phyloP scores from a whole-genome alignment of 2,113 vertebrate species.

The Leptosomus discolor region DNA sequence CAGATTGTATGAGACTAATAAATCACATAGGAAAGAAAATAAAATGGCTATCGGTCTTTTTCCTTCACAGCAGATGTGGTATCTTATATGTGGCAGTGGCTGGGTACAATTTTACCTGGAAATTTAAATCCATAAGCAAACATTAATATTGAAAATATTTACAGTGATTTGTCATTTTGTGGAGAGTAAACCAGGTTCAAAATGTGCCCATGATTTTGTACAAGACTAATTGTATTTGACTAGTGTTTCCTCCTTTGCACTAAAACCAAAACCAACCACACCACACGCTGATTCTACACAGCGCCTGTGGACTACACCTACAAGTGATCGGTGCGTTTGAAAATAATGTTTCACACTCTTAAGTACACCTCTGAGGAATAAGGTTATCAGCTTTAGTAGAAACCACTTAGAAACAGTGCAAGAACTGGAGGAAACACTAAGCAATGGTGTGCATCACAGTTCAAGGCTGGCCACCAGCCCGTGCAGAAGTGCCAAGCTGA shows the following conservation, averaged over 20 bases:
- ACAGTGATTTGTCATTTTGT: background rate
- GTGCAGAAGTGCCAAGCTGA: background rate
- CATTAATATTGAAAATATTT: background rate
- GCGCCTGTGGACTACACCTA: background rate
- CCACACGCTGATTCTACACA: background rate
- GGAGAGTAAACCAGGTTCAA: background rate
- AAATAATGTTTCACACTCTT: background rate
- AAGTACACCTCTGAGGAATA: background rate
- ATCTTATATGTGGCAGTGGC: background rate
- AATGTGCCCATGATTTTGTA: background rate
- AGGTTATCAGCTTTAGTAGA: background rate
- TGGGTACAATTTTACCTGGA: background rate
- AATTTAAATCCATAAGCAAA: background rate
- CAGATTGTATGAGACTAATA: background rate
- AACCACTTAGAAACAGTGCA: background rate
- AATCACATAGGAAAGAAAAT: background rate
- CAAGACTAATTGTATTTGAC: background rate
- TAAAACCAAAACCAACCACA: background rate
- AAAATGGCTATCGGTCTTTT: background rate
- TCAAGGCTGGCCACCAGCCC: background rate
- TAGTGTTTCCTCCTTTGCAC: background rate
- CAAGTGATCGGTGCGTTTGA: background rate
- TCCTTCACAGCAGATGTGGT: background rate
- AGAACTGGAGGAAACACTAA: background rate
- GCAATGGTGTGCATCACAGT: rapidly evolving